Conservation (phyloP, 2,888 invertebrate species). For the Chouioia cunea region DNA sequence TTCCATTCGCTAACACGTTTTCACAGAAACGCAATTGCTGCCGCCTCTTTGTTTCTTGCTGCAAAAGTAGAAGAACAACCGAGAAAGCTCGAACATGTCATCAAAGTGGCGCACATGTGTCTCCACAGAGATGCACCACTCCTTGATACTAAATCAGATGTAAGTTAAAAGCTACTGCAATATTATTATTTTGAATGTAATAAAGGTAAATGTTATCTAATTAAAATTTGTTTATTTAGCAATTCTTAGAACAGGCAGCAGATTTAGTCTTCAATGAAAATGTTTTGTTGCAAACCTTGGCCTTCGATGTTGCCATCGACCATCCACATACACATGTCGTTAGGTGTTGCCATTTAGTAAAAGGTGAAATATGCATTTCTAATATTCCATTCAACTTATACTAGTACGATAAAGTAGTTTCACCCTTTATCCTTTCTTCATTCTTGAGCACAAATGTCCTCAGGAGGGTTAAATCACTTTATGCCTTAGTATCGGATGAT, state of each 20-base stretch:
- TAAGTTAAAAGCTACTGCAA: slow-evolving; percentile 54
- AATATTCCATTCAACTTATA: background rate
- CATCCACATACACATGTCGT: slow-evolving; percentile 96
- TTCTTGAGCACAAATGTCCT: no score
- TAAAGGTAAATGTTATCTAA: slow-evolving; percentile 6
- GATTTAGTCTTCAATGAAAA: slow-evolving; percentile 98
- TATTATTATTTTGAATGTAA: no score
- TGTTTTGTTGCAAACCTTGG: slow-evolving; percentile 94
- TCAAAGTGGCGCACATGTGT: slow-evolving; percentile 91
- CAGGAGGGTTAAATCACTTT: no score
- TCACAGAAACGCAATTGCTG: slow-evolving; percentile 93
- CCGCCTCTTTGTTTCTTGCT: slow-evolving; percentile 95
- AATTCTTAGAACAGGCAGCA: slow-evolving; percentile 83
- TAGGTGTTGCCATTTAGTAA: slow-evolving; percentile 93
- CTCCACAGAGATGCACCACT: slow-evolving; percentile 76
- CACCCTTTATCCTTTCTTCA: no score
- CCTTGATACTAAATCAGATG: slow-evolving; percentile 83
- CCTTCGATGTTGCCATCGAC: slow-evolving; percentile 98
- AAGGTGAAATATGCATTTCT: slow-evolving; percentile 76
- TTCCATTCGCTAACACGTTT: slow-evolving; percentile 97
- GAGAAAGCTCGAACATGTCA: slow-evolving; percentile 96
- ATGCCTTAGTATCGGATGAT: no score
- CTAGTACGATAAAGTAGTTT: no score
- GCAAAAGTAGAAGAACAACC: slow-evolving; percentile 99
- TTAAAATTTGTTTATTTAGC: slow-evolving; percentile 61